These are phyloP conservation scores for Pogonognathellus flavescens DNA, from an alignment of 1,140 invertebrate species.

Conservation along the genomic window DNA sequence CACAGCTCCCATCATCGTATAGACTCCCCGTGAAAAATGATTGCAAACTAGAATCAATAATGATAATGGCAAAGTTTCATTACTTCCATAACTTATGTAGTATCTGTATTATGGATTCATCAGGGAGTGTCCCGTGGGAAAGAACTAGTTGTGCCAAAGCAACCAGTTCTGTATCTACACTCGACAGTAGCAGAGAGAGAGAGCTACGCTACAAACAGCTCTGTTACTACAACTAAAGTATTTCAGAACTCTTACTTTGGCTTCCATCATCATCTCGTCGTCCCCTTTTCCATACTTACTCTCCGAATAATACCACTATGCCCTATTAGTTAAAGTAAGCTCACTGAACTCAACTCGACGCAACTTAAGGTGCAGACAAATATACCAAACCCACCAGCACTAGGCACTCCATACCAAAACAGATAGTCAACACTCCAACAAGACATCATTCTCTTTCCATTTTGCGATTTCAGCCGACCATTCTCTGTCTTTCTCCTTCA, in stretches of 20 bases:
- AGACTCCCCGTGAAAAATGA: conserved; percentile 90
- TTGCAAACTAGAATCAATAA: conserved; percentile 81
- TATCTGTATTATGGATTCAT: conserved; percentile 63
- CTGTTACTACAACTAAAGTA: conserved; percentile 13
- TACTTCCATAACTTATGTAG: conserved; percentile 64
- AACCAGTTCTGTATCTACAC: background rate
- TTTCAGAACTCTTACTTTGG: conserved; percentile 5
- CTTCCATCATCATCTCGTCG: conserved; percentile 1
- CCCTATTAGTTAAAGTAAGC: conserved; percentile 47
- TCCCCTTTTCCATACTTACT: background rate
- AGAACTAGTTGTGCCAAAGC: conserved; percentile 32
- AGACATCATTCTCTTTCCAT: conserved; percentile 45
- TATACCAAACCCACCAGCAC: background rate
- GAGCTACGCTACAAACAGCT: background rate
- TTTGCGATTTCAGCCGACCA: conserved; percentile 31
- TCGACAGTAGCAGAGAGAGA: background rate
- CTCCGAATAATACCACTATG: conserved; percentile 10
- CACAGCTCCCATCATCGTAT: conserved; percentile 90
- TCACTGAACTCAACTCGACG: conserved; percentile 25
- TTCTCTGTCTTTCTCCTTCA: conserved; percentile 46
- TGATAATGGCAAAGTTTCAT: conserved; percentile 66
- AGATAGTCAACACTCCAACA: conserved; percentile 47
- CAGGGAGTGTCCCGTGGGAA: conserved; percentile 57
- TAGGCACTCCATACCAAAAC: background rate
- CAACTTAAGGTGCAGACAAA: conserved; percentile 46